These are phyloP conservation scores for Abrostola tripartita DNA, from an alignment of 2,888 invertebrate species.

Conservation along the genomic window DNA sequence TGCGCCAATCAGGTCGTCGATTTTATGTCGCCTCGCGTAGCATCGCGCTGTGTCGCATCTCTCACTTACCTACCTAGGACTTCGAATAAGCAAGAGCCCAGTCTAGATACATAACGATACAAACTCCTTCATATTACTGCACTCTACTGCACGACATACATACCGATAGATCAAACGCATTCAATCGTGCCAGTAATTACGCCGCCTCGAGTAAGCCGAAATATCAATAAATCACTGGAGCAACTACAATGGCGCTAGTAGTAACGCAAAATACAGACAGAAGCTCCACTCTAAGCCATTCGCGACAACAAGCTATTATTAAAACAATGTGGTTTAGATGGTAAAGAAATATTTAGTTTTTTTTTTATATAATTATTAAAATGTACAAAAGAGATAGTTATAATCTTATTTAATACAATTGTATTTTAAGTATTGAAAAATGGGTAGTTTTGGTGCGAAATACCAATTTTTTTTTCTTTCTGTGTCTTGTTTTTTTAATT, in stretches of 20 bases:
- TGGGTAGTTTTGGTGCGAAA: too few relatives aligned
- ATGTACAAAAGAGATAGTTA: too few relatives aligned
- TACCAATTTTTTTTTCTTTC: too few relatives aligned
- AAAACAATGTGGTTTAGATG: too few relatives aligned
- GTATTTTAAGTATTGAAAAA: too few relatives aligned
- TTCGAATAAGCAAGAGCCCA: background rate
- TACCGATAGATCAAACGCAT: slow-evolving; percentile 25
- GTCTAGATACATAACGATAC: slow-evolving; percentile 1
- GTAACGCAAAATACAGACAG: background rate
- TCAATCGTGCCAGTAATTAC: slow-evolving; percentile 51
- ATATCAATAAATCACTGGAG: slow-evolving; percentile 52
- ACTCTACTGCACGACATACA: slow-evolving; percentile 8
- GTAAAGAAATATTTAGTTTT: too few relatives aligned
- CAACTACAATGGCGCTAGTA: slow-evolving; percentile 33
- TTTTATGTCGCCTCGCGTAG: too few relatives aligned
- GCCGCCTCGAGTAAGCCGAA: slow-evolving; percentile 37
- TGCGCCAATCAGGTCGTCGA: too few relatives aligned
- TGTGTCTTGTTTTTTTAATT: too few relatives aligned
- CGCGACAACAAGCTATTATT: background rate
- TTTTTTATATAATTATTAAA: too few relatives aligned
- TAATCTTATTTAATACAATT: too few relatives aligned
- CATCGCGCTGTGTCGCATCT: background rate
- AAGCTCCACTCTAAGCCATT: background rate
- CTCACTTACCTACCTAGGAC: background rate
- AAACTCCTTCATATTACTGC: slow-evolving; percentile 28